Percentiles rank a stretch among this genome's conserved stretches.
phyloP scores from a whole-genome alignment of 2,113 vertebrate genomes.

The Ophiodon elongatus region DNA sequence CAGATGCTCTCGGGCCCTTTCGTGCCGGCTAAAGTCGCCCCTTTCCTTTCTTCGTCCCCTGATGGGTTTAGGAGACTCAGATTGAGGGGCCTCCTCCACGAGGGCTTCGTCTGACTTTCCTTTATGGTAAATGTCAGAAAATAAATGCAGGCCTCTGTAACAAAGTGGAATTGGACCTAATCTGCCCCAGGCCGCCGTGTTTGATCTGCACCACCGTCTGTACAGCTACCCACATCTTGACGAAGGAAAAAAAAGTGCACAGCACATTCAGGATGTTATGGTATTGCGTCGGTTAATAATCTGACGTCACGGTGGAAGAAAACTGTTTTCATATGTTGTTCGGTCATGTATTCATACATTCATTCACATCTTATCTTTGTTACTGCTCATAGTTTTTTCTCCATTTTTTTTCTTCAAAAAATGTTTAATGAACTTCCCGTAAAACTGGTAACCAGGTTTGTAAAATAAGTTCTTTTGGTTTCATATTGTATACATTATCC shows the following conservation, averaged over 20 bases:
- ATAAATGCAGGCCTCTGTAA: slow-evolving; percentile 77
- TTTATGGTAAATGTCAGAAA: slow-evolving; percentile 80
- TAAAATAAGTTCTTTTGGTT: slow-evolving; percentile 48
- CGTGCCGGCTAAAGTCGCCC: slow-evolving; percentile 31
- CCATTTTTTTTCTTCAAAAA: slow-evolving; percentile 1
- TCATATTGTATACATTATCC: slow-evolving; percentile 70
- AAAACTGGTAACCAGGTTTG: slow-evolving; percentile 61
- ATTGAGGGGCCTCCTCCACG: slow-evolving; percentile 68
- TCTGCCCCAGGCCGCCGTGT: slow-evolving; percentile 74
- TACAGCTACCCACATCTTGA: slow-evolving; percentile 60
- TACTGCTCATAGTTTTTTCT: slow-evolving; percentile 25
- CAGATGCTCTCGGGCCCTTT: slow-evolving; percentile 75
- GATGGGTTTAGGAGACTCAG: slow-evolving; percentile 60
- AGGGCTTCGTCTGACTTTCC: slow-evolving; percentile 67
- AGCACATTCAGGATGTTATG: slow-evolving; percentile 75
- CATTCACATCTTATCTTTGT: slow-evolving; percentile 53
- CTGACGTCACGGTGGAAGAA: slow-evolving; percentile 71
- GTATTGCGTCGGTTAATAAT: slow-evolving; percentile 72
- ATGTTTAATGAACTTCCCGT: slow-evolving; percentile 44
- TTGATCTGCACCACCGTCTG: slow-evolving; percentile 78
- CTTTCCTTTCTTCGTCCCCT: slow-evolving; percentile 40
- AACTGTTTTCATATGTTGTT: slow-evolving; percentile 77
- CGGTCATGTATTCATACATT: slow-evolving; percentile 46
- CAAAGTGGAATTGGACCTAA: slow-evolving; percentile 82
- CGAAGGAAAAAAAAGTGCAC: slow-evolving; percentile 31